Percentiles rank a stretch among this genome's conserved stretches.
These are phyloP conservation scores for Athene cunicularia DNA, from an alignment of 2,113 vertebrate species.

Conservation along the genomic window DNA sequence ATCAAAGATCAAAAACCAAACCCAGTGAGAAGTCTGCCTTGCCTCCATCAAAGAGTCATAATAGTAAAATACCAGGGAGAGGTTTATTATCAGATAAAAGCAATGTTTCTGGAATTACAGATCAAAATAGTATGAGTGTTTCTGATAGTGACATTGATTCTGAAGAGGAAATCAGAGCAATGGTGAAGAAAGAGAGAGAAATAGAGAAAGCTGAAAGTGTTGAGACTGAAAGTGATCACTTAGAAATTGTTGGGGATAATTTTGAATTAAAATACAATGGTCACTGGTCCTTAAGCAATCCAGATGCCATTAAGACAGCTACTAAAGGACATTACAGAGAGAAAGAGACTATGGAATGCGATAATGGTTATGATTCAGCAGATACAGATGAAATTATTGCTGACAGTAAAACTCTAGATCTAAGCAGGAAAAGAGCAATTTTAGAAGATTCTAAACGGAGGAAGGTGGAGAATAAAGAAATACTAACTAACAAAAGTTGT, in stretches of 20 bases:
- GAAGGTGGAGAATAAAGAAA: neutral
- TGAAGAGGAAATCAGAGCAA: constrained; percentile 80
- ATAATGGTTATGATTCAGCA: constrained; percentile 83
- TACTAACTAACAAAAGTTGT: neutral
- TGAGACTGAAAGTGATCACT: constrained; percentile 58
- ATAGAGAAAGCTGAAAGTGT: neutral
- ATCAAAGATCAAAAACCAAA: neutral
- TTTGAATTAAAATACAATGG: constrained; percentile 73
- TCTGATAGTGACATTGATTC: constrained; percentile 77
- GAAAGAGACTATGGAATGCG: neutral
- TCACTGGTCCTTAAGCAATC: constrained; percentile 25
- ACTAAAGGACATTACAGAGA: neutral
- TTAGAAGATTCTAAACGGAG: neutral
- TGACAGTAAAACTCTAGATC: constrained; percentile 58
- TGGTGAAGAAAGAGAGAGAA: constrained; percentile 66
- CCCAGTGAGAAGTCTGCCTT: neutral
- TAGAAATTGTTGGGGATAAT: constrained; percentile 86
- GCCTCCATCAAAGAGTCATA: neutral
- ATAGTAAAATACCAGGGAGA: neutral
- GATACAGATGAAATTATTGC: constrained; percentile 90
- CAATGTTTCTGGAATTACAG: neutral
- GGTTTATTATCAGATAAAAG: neutral
- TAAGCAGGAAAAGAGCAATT: neutral
- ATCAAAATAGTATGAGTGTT: neutral
- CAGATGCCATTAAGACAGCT: neutral